These are phyloP conservation scores for Chelidonichthys spinosus DNA, from an alignment of 2,797 vertebrate genomes.

Conservation along the genomic window DNA sequence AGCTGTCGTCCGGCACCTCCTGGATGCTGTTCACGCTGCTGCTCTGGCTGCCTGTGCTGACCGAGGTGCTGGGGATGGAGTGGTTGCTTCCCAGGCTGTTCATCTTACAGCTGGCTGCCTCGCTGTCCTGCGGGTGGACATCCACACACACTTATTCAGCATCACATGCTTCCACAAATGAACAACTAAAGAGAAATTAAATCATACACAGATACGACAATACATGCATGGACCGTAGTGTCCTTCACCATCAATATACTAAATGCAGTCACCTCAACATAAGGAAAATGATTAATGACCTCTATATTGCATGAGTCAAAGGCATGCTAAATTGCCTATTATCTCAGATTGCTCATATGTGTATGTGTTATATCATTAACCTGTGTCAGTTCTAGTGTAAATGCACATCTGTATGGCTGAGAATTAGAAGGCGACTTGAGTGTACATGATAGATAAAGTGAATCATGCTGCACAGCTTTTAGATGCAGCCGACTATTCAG, in stretches of 20 bases:
- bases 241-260: constrained; percentile 1
- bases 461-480: constrained; percentile 5
- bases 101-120: constrained; percentile 93
- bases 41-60: constrained; percentile 98
- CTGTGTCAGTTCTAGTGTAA: not conserved
- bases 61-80: constrained; percentile 95
- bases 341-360: constrained; percentile 18
- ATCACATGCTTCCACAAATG: constrained; percentile 13
- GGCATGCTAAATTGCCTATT: constrained; percentile 26
- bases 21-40: constrained; percentile 99
- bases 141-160: not conserved
- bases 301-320: constrained; percentile 21
- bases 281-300: not conserved
- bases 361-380: constrained; percentile 1
- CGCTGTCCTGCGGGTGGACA: constrained; percentile 88
- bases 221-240: not conserved
- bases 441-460: not conserved
- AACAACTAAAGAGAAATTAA: not conserved
- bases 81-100: constrained; percentile 99
- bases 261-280: constrained; percentile 8
- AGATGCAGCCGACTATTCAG: not conserved
- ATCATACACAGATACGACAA: not conserved
- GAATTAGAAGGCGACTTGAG: constrained; percentile 11
- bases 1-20: constrained; percentile 95
- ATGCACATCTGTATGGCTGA: constrained; percentile 8